Evolutionary conservation across 2,797 vertebrate species (phyloP).

Genomic region (Centropyge bicolor): DNA sequence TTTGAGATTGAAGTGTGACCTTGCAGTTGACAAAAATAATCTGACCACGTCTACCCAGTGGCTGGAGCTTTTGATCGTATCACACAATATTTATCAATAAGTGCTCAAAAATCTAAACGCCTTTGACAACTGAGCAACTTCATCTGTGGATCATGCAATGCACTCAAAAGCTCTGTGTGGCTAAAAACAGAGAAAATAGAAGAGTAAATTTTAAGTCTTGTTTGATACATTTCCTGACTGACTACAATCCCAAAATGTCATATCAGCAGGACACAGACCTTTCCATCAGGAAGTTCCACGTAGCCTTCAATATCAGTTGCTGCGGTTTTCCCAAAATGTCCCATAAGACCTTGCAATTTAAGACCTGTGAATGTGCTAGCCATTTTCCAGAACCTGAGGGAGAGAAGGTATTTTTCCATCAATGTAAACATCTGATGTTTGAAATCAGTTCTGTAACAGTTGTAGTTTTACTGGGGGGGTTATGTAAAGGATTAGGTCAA

Average conservation of each 20-base stretch:
- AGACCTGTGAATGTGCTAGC: constrained; percentile 91
- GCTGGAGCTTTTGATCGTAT: not conserved
- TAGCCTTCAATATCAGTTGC: constrained; percentile 91
- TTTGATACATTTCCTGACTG: not conserved
- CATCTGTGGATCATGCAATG: not conserved
- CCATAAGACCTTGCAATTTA: constrained; percentile 91
- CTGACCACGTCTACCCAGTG: too few species aligned
- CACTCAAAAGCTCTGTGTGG: not conserved
- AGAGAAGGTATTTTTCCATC: not conserved
- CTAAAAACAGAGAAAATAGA: too few species aligned
- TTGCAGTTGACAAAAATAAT: not conserved
- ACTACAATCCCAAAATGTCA: not conserved
- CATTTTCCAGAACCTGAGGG: constrained; percentile 94
- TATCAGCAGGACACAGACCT: constrained; percentile 79
- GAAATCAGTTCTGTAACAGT: not conserved
- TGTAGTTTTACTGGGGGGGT: not conserved
- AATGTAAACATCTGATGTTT: not conserved
- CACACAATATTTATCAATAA: not conserved
- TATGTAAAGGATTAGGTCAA: not conserved
- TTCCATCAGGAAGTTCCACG: constrained; percentile 93
- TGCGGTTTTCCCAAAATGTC: constrained; percentile 92
- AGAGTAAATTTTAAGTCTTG: too few species aligned
- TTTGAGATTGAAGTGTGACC: not conserved
- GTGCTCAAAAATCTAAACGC: not conserved
- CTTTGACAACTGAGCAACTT: not conserved